phyloP scores from a whole-genome alignment of 2,113 vertebrate species.

The Nematolebias whitei region DNA sequence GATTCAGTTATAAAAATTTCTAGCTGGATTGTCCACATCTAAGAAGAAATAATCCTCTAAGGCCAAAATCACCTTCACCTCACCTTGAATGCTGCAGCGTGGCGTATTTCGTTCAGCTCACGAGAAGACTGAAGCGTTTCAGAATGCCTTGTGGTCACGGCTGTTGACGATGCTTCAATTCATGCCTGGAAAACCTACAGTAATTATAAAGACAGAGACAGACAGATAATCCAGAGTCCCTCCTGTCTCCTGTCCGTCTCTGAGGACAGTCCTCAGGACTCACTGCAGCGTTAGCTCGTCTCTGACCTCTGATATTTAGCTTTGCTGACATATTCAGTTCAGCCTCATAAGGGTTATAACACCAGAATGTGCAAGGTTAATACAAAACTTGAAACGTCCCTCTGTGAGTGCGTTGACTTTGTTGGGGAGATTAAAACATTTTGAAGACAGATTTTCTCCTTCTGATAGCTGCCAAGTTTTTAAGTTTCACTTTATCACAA shows the following conservation, averaged over 20 bases:
- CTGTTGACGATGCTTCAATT: slow-evolving; percentile 30
- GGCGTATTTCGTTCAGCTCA: slow-evolving; percentile 48
- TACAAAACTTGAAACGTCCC: slow-evolving; percentile 13
- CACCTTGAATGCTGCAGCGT: slow-evolving; percentile 43
- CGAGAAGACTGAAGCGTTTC: slow-evolving; percentile 21
- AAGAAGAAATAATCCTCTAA: too few relatives aligned
- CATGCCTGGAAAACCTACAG: slow-evolving; percentile 26
- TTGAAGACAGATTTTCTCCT: neutral
- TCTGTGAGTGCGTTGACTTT: neutral
- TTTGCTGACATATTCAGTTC: slow-evolving; percentile 22
- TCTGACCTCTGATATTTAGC: slow-evolving; percentile 23
- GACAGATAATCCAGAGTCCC: slow-evolving; percentile 44
- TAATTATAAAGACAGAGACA: slow-evolving; percentile 44
- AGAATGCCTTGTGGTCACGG: slow-evolving; percentile 28
- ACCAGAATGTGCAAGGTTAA: slow-evolving; percentile 21
- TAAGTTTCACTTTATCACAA: neutral
- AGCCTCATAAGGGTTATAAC: slow-evolving; percentile 21
- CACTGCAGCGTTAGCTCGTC: too few relatives aligned
- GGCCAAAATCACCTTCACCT: slow-evolving; percentile 39
- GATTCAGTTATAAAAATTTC: too few relatives aligned
- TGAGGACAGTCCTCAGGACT: too few relatives aligned
- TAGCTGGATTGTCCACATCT: too few relatives aligned
- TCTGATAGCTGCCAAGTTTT: neutral
- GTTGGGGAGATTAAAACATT: neutral
- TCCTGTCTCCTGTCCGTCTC: slow-evolving; percentile 10